phyloP scores from a whole-genome alignment of 2,888 invertebrate species.

The Pegoplata infirma region DNA sequence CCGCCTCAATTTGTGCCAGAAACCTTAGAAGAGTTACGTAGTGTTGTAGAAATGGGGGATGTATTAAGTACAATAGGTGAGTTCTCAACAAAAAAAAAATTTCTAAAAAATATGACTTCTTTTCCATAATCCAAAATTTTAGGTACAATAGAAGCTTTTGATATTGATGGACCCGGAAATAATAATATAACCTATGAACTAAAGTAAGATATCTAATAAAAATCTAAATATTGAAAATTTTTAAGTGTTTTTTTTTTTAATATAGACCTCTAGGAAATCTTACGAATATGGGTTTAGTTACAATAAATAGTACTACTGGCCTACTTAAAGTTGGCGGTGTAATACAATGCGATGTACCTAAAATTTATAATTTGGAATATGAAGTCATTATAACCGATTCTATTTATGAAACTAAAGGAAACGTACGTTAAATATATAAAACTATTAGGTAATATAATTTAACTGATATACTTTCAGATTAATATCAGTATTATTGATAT shows the following conservation, averaged over 20 bases:
- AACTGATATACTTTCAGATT: slow-evolving; percentile 78
- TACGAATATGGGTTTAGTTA: slow-evolving; percentile 79
- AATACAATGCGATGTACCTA: slow-evolving; percentile 81
- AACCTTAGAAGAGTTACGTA: slow-evolving; percentile 76
- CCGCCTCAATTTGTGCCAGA: slow-evolving; percentile 80
- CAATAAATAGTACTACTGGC: slow-evolving; percentile 79
- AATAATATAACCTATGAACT: slow-evolving; percentile 81
- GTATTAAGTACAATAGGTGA: slow-evolving; percentile 79
- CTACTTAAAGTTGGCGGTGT: slow-evolving; percentile 79
- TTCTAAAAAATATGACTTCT: not conserved
- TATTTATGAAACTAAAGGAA: slow-evolving; percentile 71
- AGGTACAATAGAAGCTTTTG: slow-evolving; percentile 80
- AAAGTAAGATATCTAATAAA: slow-evolving; percentile 74
- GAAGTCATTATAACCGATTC: slow-evolving; percentile 80
- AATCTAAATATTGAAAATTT: not conserved
- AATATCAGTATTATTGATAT: slow-evolving; percentile 81
- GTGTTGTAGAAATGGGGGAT: slow-evolving; percentile 80
- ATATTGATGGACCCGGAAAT: slow-evolving; percentile 81
- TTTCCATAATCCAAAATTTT: not conserved
- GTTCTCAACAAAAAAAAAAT: slow-evolving; percentile 52
- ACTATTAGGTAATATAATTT: not conserved
- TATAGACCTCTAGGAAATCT: slow-evolving; percentile 53
- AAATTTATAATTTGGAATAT: slow-evolving; percentile 79
- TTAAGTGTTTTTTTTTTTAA: not conserved
- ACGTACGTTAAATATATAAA: slow-evolving; percentile 71